Conservation (phyloP, 2,797 vertebrate genomes). For the Chaenodraco wilsoni region DNA sequence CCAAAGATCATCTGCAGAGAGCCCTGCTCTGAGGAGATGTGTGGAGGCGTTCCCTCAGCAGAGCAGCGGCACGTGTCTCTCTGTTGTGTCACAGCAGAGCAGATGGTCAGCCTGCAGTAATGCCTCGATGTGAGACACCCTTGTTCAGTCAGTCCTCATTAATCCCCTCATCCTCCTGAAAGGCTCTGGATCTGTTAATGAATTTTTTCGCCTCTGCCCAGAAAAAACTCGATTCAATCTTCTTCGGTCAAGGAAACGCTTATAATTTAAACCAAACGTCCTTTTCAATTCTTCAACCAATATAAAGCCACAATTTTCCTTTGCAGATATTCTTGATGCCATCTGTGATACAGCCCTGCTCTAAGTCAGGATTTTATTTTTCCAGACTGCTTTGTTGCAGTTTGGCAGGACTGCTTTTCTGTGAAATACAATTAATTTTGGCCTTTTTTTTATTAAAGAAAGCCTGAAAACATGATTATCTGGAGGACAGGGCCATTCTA, state of each 20-base stretch:
- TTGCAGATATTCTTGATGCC: not conserved
- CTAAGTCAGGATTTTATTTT: not conserved
- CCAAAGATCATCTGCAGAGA: conserved; percentile 59
- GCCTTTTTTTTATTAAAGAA: too few species aligned
- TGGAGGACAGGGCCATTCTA: too few species aligned
- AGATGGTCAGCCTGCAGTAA: conserved; percentile 81
- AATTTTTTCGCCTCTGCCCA: conserved; percentile 20
- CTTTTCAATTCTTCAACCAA: conserved; percentile 9
- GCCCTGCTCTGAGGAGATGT: conserved; percentile 47
- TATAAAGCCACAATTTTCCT: not conserved
- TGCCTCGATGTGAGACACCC: conserved; percentile 70
- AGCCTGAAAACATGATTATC: too few species aligned
- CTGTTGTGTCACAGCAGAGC: conserved; percentile 78
- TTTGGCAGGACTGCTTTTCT: not conserved
- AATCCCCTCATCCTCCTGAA: conserved; percentile 63
- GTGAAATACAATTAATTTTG: too few species aligned
- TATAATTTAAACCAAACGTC: conserved; percentile 3
- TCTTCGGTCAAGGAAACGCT: conserved; percentile 14
- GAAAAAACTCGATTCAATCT: conserved; percentile 14
- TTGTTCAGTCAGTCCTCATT: conserved; percentile 70
- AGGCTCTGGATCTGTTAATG: conserved; percentile 39
- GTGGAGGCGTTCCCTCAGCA: conserved; percentile 64
- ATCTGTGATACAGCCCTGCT: not conserved
- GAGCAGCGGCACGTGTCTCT: conserved; percentile 69
- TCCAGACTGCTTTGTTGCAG: not conserved